These are phyloP conservation scores for Spodoptera picta DNA, from an alignment of 2,888 invertebrate genomes.

Conservation along the genomic window DNA sequence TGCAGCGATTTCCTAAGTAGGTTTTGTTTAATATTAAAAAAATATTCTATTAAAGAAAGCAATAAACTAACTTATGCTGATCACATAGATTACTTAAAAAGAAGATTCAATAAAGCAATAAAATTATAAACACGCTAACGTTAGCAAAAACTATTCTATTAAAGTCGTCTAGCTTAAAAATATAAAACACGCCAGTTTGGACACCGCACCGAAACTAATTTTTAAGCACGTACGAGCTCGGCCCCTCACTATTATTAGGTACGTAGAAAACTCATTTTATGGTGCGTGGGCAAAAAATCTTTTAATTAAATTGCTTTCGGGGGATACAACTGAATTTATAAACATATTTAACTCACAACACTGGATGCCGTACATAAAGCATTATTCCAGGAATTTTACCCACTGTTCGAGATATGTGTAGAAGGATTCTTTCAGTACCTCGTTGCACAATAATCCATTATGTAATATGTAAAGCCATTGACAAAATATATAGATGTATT, in stretches of 20 bases:
- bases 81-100: too few relatives aligned
- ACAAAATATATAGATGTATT: background rate
- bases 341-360: conserved; percentile 23
- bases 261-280: conserved; percentile 75
- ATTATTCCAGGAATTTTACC: conserved; percentile 1
- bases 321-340: conserved; percentile 33
- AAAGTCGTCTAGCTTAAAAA: conserved; percentile 50
- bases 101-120: background rate
- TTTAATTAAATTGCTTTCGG: conserved; percentile 66
- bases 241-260: conserved; percentile 51
- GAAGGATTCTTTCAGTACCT: background rate
- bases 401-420: background rate
- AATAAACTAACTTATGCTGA: too few relatives aligned
- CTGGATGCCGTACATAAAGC: conserved; percentile 1
- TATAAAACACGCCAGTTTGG: conserved; percentile 60
- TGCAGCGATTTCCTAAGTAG: too few relatives aligned
- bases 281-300: conserved; percentile 69
- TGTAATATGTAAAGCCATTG: background rate
- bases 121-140: conserved; percentile 20
- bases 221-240: conserved; percentile 53
- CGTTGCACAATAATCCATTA: background rate
- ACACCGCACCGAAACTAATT: conserved; percentile 71
- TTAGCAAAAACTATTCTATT: conserved; percentile 30
- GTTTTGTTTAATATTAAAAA: too few relatives aligned
- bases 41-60: too few relatives aligned